phyloP scores from a whole-genome alignment of 1,140 invertebrate species.

The Drosophila micromelanica region DNA sequence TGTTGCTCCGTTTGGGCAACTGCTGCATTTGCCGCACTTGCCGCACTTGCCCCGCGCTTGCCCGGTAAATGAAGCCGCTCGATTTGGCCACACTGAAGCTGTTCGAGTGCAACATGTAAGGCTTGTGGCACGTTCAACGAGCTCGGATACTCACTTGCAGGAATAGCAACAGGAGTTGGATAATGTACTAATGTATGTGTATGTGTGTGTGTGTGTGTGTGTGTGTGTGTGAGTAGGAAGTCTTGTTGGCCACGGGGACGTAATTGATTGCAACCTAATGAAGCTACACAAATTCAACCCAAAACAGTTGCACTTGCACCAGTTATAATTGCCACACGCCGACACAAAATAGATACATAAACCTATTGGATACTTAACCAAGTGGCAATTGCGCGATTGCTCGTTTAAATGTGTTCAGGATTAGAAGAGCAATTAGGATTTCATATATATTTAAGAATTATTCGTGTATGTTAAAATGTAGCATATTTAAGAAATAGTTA shows the following conservation, averaged over 20 bases:
- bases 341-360: not conserved
- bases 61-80: slow-evolving; percentile 66
- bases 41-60: not conserved
- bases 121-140: slow-evolving; percentile 11
- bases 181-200: slow-evolving; percentile 21
- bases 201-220: slow-evolving; percentile 26
- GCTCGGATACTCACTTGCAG: slow-evolving; percentile 3
- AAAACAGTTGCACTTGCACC: slow-evolving; percentile 30
- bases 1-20: slow-evolving; percentile 44
- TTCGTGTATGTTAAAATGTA: too few relatives aligned
- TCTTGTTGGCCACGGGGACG: slow-evolving; percentile 48
- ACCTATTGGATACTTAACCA: slow-evolving; percentile 11
- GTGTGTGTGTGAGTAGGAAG: slow-evolving; percentile 32
- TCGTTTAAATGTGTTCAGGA: not conserved
- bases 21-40: slow-evolving; percentile 9
- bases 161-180: slow-evolving; percentile 23
- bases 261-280: slow-evolving; percentile 59
- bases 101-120: slow-evolving; percentile 59
- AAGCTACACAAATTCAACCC: slow-evolving; percentile 75
- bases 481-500: too few relatives aligned
- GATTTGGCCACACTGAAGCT: slow-evolving; percentile 67
- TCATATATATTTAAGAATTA: too few relatives aligned
- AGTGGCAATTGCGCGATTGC: slow-evolving; percentile 13
- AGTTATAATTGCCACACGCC: slow-evolving; percentile 10
- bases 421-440: too few relatives aligned